Evolutionary conservation across 2,888 invertebrate genomes (phyloP), one percentile per base, ranked within the genome.

Genomic region (Phyllotreta striolata): DNA sequence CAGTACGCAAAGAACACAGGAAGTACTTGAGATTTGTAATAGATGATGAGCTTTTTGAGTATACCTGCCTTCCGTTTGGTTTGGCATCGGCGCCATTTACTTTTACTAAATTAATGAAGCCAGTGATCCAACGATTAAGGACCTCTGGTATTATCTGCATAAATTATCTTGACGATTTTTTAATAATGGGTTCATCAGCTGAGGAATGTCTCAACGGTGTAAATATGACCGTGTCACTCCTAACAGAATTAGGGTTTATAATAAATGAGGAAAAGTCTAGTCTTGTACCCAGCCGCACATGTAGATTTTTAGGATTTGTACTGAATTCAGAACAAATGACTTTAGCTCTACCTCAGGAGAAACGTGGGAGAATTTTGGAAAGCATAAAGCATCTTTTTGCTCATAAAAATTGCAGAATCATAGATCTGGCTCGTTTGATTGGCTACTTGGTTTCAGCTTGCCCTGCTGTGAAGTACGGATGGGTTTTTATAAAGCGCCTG

Each of bases 71-170:
- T 5, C 74, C 76, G 6, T 74, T 74, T 43, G 74, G 74, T 6
- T 13, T 69, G 9, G 34, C 58, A 6, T 63, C 69, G 8, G 70
- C 70, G 1, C 71, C 75, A 1, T 71, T 52, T 47, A 46, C 70
- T 7, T 74, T 74, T 55, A 74, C 75, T 13, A 76, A 76, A 59
- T 13, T 74, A n/a, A 40, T 72, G 47, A 71, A 66, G 55, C 69
- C 72, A 10, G 63, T 72, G 4, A 10, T 71, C 9, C 24, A 54
- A 14, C 40, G 46, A 12, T 40, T 72, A 6, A 58, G 70, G 40
- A n/a, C 39, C 37, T 37, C 47, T 41, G 69, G 69, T 9, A 55
- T 69, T 6, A 54, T 47, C 6, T 68, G 66, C 24, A 60, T 66
- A 7, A 61, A 60, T 24, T 71, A 71, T 47, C 63, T 73, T 40